These are phyloP conservation scores for Griposia aprilina DNA, from an alignment of 2,888 invertebrate species.

Conservation along the genomic window DNA sequence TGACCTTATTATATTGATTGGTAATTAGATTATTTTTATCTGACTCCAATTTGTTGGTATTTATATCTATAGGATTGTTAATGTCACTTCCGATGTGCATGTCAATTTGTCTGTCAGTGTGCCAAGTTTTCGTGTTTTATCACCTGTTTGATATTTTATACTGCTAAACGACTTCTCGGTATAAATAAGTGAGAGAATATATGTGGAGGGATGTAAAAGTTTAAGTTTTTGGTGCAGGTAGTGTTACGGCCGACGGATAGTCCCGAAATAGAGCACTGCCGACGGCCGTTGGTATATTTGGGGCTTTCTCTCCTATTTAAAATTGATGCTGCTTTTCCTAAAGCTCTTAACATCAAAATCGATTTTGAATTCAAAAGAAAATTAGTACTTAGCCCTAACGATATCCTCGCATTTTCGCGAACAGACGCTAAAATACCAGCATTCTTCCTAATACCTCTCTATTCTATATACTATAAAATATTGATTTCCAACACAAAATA, in stretches of 20 bases:
- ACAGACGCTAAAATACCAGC: background rate
- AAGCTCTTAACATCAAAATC: background rate
- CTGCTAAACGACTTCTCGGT: conserved; percentile 54
- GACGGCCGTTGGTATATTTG: conserved; percentile 52
- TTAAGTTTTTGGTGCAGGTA: conserved; percentile 53
- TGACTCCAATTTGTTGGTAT: conserved; percentile 71
- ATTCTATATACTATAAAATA: background rate
- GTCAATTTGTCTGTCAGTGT: conserved; percentile 70
- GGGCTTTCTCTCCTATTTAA: background rate
- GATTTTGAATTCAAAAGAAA: background rate
- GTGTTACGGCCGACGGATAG: conserved; percentile 60
- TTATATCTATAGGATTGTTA: conserved; percentile 66
- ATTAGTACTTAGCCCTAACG: background rate
- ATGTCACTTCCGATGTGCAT: conserved; percentile 71
- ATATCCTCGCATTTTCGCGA: background rate
- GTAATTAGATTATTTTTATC: conserved; percentile 66
- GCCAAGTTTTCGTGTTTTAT: conserved; percentile 73
- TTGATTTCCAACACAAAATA: background rate
- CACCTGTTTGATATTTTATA: conserved; percentile 64
- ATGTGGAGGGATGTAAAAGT: conserved; percentile 32
- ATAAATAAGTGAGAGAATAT: conserved; percentile 40
- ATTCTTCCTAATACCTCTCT: background rate
- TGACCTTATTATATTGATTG: conserved; percentile 57
- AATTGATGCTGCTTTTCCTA: background rate
- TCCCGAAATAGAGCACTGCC: conserved; percentile 60